A percentile compares a stretch with the other conserved stretches of the same genome.
These are phyloP conservation scores for Crocidura indochinensis DNA, from an alignment of 2,797 vertebrate species.

Conservation along the genomic window DNA sequence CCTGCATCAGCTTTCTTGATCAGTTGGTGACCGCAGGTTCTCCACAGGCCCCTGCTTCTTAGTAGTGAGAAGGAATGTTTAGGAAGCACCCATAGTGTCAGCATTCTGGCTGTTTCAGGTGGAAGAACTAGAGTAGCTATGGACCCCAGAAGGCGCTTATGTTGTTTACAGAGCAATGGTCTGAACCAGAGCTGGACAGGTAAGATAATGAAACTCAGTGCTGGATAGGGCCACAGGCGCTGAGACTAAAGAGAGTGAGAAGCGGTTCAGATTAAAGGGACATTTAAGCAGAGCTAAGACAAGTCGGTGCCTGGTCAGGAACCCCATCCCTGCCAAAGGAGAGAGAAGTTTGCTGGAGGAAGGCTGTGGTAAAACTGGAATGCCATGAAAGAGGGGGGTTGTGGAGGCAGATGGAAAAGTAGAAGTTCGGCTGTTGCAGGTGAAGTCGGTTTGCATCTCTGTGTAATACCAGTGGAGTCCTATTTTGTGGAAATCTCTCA, in stretches of 20 bases:
- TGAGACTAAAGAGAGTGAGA: neutral
- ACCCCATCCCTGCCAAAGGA: neutral
- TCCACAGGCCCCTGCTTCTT: neutral
- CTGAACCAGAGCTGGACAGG: neutral
- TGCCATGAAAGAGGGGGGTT: neutral
- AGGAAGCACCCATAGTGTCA: neutral
- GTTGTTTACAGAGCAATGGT: neutral
- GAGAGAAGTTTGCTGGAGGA: slow-evolving; percentile 5
- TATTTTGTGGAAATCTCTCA: neutral
- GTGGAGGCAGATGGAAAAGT: neutral
- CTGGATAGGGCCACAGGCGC: neutral
- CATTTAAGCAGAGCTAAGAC: neutral
- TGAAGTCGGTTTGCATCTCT: neutral
- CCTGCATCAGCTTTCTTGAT: neutral
- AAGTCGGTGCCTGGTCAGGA: neutral
- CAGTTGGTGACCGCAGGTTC: neutral
- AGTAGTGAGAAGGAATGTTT: neutral
- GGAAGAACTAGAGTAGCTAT: neutral
- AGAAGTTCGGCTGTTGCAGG: neutral
- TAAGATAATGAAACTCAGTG: neutral
- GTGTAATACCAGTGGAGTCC: neutral
- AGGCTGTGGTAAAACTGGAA: too few species aligned
- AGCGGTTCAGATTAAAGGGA: neutral
- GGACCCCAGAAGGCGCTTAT: neutral
- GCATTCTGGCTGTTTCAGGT: neutral